Evolutionary conservation across 2,888 invertebrate species (phyloP), one percentile per base, ranked within the genome.

Genomic region (Caradrina clavipalpis): DNA sequence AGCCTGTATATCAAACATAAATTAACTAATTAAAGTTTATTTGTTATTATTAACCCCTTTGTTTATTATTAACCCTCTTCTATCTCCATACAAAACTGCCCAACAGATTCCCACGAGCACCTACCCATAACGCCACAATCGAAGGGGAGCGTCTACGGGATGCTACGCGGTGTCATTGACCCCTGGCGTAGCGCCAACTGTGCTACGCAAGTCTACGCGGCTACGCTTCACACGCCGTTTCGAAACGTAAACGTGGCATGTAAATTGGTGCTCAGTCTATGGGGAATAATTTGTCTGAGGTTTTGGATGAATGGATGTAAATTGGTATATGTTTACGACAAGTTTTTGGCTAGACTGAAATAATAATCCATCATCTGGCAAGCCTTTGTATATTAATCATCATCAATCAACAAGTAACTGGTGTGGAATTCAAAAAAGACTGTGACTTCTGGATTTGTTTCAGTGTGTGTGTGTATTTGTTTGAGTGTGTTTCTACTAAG

Each of bases 171-270:
- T 85, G 87, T 85, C 78, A 65, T 65, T 76, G 82, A 91, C 86
- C 92, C 71, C 81, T 90, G 91, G 90, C 90, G 87, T 86, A 87
- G 86, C 73, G 89, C 91, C 90, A 90, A 90, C 84, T 88, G 82
- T 83, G 88, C 90, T 91, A 90, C 89, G 85, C 66, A 60, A 26
- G 61, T 72, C 85, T 86, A 85, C 84, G 81, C 61, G 1, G 39
- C 51, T 49, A 51, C 50, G 35, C 39, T 72, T 15, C 26, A 53
- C 15, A 47, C 60, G 53, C 22, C 26, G 45, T 55, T 72, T 74
- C 55, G 0, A 62, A 73, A 66, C 17, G 70, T 70, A 66, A 74
- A 78, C 56, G 69, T 42, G 50, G 1, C n/a, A 39, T 59, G 53
- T 21, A 49, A 39, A 65, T 50, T 47, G 15, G 6, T 1, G 50